Evolutionary conservation across 2,888 invertebrate genomes (phyloP), one percentile per base, ranked within the genome.

Genomic region (Athrips mouffetella): DNA sequence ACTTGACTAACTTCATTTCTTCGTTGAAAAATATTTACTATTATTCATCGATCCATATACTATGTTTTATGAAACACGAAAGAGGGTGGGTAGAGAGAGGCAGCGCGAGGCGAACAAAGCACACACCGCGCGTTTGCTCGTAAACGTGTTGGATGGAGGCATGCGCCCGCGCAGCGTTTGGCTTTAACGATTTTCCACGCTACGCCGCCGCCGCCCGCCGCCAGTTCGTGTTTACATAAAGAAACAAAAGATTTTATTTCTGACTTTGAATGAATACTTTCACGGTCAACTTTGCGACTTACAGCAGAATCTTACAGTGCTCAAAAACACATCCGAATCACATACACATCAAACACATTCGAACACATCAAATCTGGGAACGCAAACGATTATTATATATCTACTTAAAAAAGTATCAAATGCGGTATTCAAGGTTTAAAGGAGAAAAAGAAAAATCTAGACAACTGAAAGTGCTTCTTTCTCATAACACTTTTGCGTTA

Each of bases 141-240:
- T 57, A 59, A 72, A 70, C 70, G 63, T 69, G 70, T 70, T 70
- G 60, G 63, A 70, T 67, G 65, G 69, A 67, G 25, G 15, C 63
- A 62, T 63, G 67, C 65, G 55, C 60, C 60, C 57, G 33, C 29
- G 15, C 16, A 8, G 62, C 50, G 63, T 80, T 77, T 75, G 61
- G 79, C 75, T 81, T 81, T 67, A 74, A 69, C 63, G 54, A 77
- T 80, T 76, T 69, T 67, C 69, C 64, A 74, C 68, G 67, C 65
- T 56, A 65, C 58, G 62, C n/a, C n/a, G n/a, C n/a, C 63, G 60
- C 39, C 20, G 47, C 48, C n/a, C 56, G 53, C 57, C 49, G 51
- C 52, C 31, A 30, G 62, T 53, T 58, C 60, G 55, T 59, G 59
- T 62, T 62, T 57, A 58, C 61, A 72, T 70, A 75, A 72, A 58